Conservation (phyloP, 2,113 vertebrate genomes). For the Phylloscopus trochiloides region DNA sequence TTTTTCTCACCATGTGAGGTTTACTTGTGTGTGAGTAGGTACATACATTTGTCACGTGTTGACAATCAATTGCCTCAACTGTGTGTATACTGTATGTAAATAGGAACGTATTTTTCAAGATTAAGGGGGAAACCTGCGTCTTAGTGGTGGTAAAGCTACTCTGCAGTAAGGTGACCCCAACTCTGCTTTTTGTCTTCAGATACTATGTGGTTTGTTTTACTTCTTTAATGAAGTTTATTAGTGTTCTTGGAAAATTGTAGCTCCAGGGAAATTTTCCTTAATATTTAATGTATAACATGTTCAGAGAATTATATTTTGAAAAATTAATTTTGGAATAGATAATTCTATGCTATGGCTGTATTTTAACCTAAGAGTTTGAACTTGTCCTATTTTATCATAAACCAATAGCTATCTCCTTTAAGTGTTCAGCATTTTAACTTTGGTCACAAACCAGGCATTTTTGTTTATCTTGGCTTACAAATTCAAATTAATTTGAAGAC, state of each 20-base stretch:
- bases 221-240: constrained; percentile 39
- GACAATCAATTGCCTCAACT: constrained; percentile 69
- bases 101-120: constrained; percentile 57
- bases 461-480: constrained; percentile 30
- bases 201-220: constrained; percentile 33
- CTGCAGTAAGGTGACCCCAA: constrained; percentile 27
- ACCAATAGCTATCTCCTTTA: constrained; percentile 3
- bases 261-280: constrained; percentile 43
- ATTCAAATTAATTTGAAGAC: background rate
- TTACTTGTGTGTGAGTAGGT: constrained; percentile 61
- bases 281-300: constrained; percentile 35
- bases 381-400: constrained; percentile 40
- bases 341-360: constrained; percentile 49
- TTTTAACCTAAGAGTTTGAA: constrained; percentile 52
- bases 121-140: constrained; percentile 34
- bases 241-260: constrained; percentile 49
- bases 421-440: constrained; percentile 24
- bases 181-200: constrained; percentile 42
- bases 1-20: constrained; percentile 63
- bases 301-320: constrained; percentile 60
- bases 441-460: background rate
- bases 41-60: constrained; percentile 66
- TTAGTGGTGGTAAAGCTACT: constrained; percentile 56
- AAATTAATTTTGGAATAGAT: constrained; percentile 45
- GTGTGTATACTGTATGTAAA: constrained; percentile 68